These are phyloP conservation scores for Lysandra bellargus DNA, from an alignment of 2,888 invertebrate species.

Conservation along the genomic window DNA sequence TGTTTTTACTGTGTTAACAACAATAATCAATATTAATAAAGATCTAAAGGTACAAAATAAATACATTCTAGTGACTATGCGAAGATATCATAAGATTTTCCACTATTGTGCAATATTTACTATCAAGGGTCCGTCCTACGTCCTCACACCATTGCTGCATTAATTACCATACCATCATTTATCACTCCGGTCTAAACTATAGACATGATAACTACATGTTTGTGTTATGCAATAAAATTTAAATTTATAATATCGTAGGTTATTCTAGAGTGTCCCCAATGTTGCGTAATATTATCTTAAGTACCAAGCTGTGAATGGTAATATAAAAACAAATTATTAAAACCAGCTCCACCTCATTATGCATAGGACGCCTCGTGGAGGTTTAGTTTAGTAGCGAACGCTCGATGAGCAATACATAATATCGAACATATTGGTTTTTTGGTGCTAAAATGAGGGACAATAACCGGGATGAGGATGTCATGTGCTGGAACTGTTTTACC, in stretches of 20 bases:
- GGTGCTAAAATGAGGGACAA: slow-evolving; percentile 8
- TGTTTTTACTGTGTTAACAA: neutral
- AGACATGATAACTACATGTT: slow-evolving; percentile 9
- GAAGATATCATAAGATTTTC: neutral
- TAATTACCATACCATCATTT: neutral
- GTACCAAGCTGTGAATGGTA: slow-evolving; percentile 21
- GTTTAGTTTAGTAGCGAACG: slow-evolving; percentile 21
- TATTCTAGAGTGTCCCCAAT: slow-evolving; percentile 27
- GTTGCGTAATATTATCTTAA: slow-evolving; percentile 23
- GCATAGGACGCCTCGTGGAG: slow-evolving; percentile 5
- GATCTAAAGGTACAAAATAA: neutral
- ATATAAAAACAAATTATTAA: slow-evolving; percentile 30
- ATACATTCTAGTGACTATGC: neutral
- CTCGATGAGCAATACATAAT: neutral
- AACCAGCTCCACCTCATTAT: slow-evolving; percentile 28
- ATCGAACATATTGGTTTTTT: neutral
- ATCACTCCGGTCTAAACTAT: neutral
- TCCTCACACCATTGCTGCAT: neutral
- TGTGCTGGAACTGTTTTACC: slow-evolving; percentile 69
- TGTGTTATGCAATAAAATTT: slow-evolving; percentile 18
- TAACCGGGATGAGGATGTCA: slow-evolving; percentile 51
- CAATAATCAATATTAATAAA: neutral
- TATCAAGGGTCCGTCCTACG: neutral
- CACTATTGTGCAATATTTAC: neutral
- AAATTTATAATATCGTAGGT: slow-evolving; percentile 24